Percentiles rank a stretch among this genome's conserved stretches.
Evolutionary conservation across 2,797 vertebrate genomes (phyloP).

Genomic region (Todus mexicanus): DNA sequence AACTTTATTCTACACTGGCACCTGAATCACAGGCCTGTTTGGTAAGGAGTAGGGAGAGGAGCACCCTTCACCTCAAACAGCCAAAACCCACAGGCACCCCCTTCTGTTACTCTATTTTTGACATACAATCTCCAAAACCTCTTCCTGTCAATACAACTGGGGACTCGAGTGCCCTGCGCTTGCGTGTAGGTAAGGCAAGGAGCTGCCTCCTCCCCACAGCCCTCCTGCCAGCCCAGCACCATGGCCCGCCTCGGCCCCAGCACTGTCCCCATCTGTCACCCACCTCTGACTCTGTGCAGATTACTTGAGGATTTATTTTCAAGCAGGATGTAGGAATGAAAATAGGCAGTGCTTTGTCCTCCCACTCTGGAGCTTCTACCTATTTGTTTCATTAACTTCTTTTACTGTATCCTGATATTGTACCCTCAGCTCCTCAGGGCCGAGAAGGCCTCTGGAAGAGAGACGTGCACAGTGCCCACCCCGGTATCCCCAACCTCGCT

Average conservation of each 20-base stretch:
- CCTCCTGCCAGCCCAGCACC: neutral
- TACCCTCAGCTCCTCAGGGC: neutral
- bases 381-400: neutral
- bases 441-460: neutral
- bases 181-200: neutral
- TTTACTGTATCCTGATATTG: neutral
- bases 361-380: neutral
- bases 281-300: neutral
- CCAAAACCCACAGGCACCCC: neutral
- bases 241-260: neutral
- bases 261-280: neutral
- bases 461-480: neutral
- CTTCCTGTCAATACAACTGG: neutral
- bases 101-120: neutral
- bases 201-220: neutral
- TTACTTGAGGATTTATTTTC: neutral
- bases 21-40: neutral
- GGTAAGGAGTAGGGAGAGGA: neutral
- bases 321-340: neutral
- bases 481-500: rapidly evolving
- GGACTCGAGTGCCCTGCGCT: neutral
- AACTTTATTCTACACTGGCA: neutral
- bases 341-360: neutral
- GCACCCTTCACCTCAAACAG: neutral
- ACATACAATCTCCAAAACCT: rapidly evolving